These are phyloP conservation scores for Onthophagus taurus DNA, from an alignment of 1,140 invertebrate genomes.

Conservation along the genomic window DNA sequence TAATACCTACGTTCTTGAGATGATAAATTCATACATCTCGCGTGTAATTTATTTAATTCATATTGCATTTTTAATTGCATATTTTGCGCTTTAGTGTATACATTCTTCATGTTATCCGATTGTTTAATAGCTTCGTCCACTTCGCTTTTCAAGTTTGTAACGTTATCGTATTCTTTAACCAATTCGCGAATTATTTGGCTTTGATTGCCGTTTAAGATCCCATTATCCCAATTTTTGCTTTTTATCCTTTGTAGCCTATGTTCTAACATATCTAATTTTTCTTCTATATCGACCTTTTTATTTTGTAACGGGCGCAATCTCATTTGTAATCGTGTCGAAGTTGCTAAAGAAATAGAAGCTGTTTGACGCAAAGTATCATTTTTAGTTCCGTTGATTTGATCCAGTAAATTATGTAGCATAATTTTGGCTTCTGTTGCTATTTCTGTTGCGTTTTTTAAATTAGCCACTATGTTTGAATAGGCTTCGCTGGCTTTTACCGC, in stretches of 20 bases:
- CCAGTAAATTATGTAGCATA: conserved; percentile 49
- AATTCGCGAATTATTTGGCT: conserved; percentile 12
- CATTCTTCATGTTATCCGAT: conserved; percentile 40
- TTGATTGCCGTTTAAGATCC: conserved; percentile 25
- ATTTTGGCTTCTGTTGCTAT: conserved; percentile 55
- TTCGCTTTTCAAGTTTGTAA: conserved; percentile 32
- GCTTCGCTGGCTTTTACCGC: conserved; percentile 70
- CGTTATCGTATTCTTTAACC: conserved; percentile 18
- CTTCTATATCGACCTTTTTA: conserved; percentile 17
- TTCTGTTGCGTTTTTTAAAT: conserved; percentile 50
- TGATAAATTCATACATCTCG: conserved; percentile 24
- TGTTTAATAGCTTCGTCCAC: conserved; percentile 39
- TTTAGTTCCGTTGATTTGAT: conserved; percentile 39
- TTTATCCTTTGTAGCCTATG: conserved; percentile 7
- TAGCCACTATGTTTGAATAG: conserved; percentile 69
- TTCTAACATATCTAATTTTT: conserved; percentile 21
- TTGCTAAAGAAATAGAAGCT: conserved; percentile 30
- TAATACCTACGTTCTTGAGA: conserved; percentile 31
- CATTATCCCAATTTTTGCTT: conserved; percentile 18
- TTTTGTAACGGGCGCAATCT: conserved; percentile 13
- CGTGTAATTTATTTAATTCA: conserved; percentile 34
- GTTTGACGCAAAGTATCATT: conserved; percentile 40
- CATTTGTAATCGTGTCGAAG: conserved; percentile 27
- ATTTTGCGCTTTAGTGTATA: conserved; percentile 43
- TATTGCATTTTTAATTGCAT: conserved; percentile 39